A percentile compares a stretch with the other conserved stretches of the same genome.
phyloP scores from a whole-genome alignment of 2,113 vertebrate species.

The Cnemophilus loriae region DNA sequence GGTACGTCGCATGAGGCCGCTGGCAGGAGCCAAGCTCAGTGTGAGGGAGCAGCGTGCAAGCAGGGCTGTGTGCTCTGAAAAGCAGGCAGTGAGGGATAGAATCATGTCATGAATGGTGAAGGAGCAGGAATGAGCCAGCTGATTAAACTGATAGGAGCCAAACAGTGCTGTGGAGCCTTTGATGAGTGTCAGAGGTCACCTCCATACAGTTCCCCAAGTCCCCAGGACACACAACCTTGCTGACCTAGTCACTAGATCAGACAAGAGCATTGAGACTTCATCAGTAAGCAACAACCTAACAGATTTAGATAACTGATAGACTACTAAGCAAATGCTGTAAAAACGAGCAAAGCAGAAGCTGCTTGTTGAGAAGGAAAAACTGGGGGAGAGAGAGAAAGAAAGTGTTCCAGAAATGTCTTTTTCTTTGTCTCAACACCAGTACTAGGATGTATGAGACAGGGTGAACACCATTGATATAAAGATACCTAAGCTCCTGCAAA shows the following conservation, averaged over 20 bases:
- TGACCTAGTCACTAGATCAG: slow-evolving; percentile 49
- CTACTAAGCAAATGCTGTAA: neutral
- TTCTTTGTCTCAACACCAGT: neutral
- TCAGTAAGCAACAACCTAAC: slow-evolving; percentile 22
- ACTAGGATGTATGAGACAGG: neutral
- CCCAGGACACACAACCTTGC: neutral
- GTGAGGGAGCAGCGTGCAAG: neutral
- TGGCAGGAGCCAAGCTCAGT: neutral
- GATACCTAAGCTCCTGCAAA: neutral
- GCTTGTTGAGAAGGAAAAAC: neutral
- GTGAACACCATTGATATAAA: neutral
- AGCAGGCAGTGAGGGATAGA: neutral
- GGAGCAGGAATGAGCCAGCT: slow-evolving; percentile 21
- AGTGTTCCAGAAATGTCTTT: neutral
- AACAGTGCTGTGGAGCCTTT: slow-evolving; percentile 25
- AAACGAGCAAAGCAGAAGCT: neutral
- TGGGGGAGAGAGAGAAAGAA: neutral
- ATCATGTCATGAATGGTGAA: neutral
- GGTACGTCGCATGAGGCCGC: neutral
- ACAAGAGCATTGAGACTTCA: slow-evolving; percentile 30
- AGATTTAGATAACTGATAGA: neutral
- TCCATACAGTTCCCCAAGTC: slow-evolving; percentile 21
- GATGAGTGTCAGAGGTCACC: slow-evolving; percentile 61
- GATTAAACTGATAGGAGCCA: slow-evolving; percentile 52
- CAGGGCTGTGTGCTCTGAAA: neutral